phyloP scores from a whole-genome alignment of 2,797 vertebrate genomes.

The Microhierax caerulescens region DNA sequence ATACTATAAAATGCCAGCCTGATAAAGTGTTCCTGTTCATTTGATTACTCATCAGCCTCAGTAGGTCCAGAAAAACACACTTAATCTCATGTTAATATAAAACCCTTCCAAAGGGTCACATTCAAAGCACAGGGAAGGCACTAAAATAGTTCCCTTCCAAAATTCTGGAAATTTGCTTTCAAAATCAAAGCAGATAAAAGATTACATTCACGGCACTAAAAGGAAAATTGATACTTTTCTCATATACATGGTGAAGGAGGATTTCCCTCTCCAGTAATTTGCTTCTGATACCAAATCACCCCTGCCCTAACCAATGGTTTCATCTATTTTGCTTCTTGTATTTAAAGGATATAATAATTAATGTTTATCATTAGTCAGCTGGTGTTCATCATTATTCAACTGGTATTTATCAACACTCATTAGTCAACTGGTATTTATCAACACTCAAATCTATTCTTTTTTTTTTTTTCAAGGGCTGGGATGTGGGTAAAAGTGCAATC shows the following conservation, averaged over 20 bases:
- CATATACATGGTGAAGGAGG: neutral
- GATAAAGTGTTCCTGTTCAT: neutral
- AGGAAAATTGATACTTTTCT: neutral
- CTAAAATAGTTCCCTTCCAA: neutral
- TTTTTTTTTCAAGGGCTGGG: neutral
- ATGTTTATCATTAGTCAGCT: neutral
- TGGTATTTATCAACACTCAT: conserved; percentile 2
- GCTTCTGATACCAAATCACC: neutral
- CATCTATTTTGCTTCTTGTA: neutral
- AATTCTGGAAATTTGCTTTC: neutral
- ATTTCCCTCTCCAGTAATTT: neutral
- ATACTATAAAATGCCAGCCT: neutral
- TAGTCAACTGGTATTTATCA: neutral
- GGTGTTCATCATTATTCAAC: neutral
- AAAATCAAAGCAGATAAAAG: neutral
- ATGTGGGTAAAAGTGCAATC: neutral
- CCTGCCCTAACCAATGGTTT: neutral
- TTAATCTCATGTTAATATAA: neutral
- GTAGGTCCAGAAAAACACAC: neutral
- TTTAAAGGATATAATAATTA: neutral
- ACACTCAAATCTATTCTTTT: neutral
- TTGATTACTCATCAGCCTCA: neutral
- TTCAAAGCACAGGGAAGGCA: neutral
- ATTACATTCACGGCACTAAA: neutral
- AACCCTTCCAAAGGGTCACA: neutral